These are phyloP conservation scores for Tridacna gigas DNA, from an alignment of 2,888 invertebrate species.

Conservation along the genomic window DNA sequence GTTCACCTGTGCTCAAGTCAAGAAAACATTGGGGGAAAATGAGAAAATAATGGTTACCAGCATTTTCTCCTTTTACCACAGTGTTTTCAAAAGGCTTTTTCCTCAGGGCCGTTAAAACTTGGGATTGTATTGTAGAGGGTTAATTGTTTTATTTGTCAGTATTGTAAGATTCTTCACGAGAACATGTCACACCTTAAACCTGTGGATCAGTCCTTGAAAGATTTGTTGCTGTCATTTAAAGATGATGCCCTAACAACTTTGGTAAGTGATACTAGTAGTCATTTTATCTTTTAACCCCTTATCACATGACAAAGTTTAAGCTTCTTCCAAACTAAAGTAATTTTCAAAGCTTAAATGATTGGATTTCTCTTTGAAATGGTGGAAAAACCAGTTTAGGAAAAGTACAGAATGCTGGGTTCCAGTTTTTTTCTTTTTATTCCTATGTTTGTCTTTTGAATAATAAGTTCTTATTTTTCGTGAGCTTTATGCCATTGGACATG, in stretches of 20 bases:
- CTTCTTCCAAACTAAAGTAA: too few species aligned
- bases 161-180: slow-evolving; percentile 84
- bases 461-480: too few species aligned
- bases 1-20: too few species aligned
- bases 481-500: too few species aligned
- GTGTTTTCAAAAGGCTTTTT: too few species aligned
- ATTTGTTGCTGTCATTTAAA: slow-evolving; percentile 79
- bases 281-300: slow-evolving; percentile 8
- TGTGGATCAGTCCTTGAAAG: slow-evolving; percentile 82
- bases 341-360: too few species aligned
- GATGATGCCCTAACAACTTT: slow-evolving; percentile 82
- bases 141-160: slow-evolving; percentile 70
- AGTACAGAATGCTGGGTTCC: not conserved
- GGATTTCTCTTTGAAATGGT: not conserved
- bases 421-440: not conserved
- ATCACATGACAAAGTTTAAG: not conserved
- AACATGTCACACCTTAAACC: slow-evolving; percentile 83
- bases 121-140: too few species aligned
- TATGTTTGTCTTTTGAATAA: too few species aligned
- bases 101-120: too few species aligned
- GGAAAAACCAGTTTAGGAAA: not conserved
- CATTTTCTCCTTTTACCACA: too few species aligned
- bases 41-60: too few species aligned
- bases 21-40: too few species aligned
- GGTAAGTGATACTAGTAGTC: slow-evolving; percentile 73